Conservation (phyloP, 2,113 vertebrate species). For the Climacteris rufus region DNA sequence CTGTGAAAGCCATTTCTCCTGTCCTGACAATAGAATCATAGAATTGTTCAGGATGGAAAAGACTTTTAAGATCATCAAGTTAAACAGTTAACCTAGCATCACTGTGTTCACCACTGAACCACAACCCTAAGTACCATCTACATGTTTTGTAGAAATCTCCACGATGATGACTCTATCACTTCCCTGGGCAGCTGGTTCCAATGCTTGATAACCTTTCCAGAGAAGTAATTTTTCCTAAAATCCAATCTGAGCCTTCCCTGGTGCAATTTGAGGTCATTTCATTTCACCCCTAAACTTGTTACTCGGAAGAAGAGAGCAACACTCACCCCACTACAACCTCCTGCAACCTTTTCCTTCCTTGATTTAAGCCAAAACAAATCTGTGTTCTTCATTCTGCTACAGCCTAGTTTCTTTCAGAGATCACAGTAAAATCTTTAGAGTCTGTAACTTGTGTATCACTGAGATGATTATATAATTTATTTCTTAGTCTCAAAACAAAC, state of each 20-base stretch:
- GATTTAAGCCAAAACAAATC: not conserved
- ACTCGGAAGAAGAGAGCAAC: not conserved
- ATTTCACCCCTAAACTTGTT: not conserved
- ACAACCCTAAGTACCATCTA: accelerated
- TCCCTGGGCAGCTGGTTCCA: not conserved
- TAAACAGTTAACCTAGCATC: not conserved
- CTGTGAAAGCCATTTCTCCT: not conserved
- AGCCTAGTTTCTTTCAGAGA: not conserved
- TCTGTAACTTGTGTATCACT: not conserved
- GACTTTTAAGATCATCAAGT: not conserved
- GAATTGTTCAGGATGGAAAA: not conserved
- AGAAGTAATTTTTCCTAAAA: not conserved
- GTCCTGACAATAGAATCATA: not conserved
- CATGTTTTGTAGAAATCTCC: not conserved
- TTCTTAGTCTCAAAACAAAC: not conserved
- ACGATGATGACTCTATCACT: not conserved
- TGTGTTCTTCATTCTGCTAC: not conserved
- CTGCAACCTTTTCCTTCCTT: not conserved
- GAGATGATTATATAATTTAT: not conserved
- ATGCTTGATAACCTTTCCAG: not conserved
- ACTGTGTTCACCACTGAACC: not conserved
- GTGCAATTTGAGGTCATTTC: not conserved
- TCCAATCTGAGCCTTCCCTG: not conserved
- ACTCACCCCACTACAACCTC: not conserved
- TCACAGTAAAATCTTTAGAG: not conserved